phyloP scores from a whole-genome alignment of 2,113 vertebrate genomes.

The Sminthopsis crassicaudata region DNA sequence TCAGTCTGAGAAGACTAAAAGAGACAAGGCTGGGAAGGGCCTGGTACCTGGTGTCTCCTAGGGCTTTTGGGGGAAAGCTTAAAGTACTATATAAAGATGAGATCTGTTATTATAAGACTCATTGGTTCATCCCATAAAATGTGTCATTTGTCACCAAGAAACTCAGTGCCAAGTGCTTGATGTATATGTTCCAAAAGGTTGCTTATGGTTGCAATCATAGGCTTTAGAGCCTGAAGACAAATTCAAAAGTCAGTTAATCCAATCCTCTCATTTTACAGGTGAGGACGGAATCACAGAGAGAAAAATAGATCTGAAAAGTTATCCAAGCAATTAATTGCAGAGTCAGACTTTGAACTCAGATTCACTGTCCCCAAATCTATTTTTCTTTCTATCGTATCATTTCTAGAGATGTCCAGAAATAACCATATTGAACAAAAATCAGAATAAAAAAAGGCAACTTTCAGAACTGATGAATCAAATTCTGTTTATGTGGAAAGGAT shows the following conservation, averaged over 20 bases:
- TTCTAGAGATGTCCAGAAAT: neutral
- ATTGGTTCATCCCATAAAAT: neutral
- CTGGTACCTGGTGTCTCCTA: neutral
- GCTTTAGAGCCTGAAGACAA: neutral
- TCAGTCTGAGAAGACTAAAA: neutral
- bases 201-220: neutral
- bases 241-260: neutral
- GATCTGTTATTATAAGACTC: neutral
- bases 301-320: neutral
- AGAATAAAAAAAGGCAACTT: neutral
- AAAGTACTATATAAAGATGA: neutral
- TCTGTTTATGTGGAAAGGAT: neutral
- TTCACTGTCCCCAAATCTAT: neutral
- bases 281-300: neutral
- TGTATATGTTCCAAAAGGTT: neutral
- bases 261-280: neutral
- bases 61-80: neutral
- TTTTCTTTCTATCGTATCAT: neutral
- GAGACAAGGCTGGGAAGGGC: neutral
- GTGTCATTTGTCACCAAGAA: neutral
- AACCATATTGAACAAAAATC: neutral
- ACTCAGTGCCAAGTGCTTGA: neutral
- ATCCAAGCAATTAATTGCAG: neutral
- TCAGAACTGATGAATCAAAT: neutral
- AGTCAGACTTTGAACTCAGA: neutral